Percentiles rank a stretch among this genome's conserved stretches.
Evolutionary conservation across 2,797 vertebrate species (phyloP).

Genomic region (Sarcophilus harrisii): DNA sequence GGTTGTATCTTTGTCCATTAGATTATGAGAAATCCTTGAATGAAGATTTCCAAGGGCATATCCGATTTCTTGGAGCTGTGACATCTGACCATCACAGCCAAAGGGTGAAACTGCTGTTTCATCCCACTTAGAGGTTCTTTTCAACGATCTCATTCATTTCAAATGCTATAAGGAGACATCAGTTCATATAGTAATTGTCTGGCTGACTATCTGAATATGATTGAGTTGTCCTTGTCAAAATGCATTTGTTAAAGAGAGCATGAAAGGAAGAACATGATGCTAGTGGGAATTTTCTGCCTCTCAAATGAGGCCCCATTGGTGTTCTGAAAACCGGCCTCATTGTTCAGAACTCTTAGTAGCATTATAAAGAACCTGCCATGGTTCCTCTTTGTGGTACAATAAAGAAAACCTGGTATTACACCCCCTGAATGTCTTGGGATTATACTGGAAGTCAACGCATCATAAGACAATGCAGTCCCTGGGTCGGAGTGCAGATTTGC

Average conservation of each 20-base stretch:
- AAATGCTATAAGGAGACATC: slow-evolving; percentile 46
- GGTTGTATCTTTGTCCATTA: background rate
- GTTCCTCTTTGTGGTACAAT: background rate
- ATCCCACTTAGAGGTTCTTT: background rate
- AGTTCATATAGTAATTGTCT: slow-evolving; percentile 38
- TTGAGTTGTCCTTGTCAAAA: slow-evolving; percentile 43
- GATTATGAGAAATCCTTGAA: slow-evolving; percentile 30
- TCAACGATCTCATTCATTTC: slow-evolving; percentile 32
- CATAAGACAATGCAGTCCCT: slow-evolving; percentile 51
- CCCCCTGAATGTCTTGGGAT: slow-evolving; percentile 52
- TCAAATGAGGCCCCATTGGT: slow-evolving; percentile 60
- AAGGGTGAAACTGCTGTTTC: slow-evolving; percentile 36
- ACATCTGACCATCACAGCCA: slow-evolving; percentile 21
- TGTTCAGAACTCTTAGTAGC: slow-evolving; percentile 31
- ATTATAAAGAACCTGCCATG: background rate
- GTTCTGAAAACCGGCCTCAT: slow-evolving; percentile 13
- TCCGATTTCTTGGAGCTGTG: background rate
- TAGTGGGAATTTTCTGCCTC: slow-evolving; percentile 50
- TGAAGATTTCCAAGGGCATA: background rate
- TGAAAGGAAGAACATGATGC: slow-evolving; percentile 52
- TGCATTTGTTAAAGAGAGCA: slow-evolving; percentile 59
- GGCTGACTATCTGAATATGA: slow-evolving; percentile 30
- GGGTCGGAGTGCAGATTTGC: slow-evolving; percentile 67
- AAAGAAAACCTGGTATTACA: slow-evolving; percentile 49
- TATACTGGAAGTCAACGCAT: background rate